phyloP scores from a whole-genome alignment of 2,797 vertebrate genomes.

The Sebastes aleutianus region DNA sequence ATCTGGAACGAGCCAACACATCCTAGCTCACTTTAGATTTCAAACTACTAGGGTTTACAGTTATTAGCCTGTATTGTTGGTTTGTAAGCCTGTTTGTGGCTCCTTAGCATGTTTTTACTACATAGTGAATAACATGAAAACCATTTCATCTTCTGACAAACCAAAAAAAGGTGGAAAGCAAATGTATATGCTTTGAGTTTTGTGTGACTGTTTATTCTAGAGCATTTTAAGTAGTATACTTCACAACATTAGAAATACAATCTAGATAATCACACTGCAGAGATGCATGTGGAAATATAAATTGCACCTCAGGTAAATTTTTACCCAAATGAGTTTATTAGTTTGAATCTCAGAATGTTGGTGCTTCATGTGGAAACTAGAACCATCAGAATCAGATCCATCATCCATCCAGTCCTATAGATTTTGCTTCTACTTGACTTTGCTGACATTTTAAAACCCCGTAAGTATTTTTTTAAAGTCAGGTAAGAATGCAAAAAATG shows the following conservation, averaged over 20 bases:
- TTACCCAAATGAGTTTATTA: background rate
- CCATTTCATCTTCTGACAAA: background rate
- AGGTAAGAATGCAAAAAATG: background rate
- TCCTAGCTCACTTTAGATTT: background rate
- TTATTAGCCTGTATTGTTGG: background rate
- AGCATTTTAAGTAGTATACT: background rate
- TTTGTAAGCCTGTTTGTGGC: background rate
- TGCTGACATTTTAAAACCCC: background rate
- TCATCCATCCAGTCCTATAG: background rate
- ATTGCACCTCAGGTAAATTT: background rate
- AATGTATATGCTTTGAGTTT: background rate
- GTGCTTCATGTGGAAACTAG: background rate
- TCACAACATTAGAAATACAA: background rate
- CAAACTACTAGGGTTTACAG: background rate
- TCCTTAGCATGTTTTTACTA: background rate
- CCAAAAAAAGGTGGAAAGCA: background rate
- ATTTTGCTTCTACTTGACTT: background rate
- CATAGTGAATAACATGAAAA: background rate
- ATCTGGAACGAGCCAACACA: background rate
- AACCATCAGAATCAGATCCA: background rate
- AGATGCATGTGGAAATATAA: background rate
- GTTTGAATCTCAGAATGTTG: background rate
- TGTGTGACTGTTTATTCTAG: background rate
- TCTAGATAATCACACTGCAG: background rate
- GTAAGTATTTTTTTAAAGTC: background rate